Percentiles rank a stretch among this genome's conserved stretches.
Evolutionary conservation across 2,797 vertebrate genomes (phyloP).

Genomic region (Schizopygopsis pylzovi): DNA sequence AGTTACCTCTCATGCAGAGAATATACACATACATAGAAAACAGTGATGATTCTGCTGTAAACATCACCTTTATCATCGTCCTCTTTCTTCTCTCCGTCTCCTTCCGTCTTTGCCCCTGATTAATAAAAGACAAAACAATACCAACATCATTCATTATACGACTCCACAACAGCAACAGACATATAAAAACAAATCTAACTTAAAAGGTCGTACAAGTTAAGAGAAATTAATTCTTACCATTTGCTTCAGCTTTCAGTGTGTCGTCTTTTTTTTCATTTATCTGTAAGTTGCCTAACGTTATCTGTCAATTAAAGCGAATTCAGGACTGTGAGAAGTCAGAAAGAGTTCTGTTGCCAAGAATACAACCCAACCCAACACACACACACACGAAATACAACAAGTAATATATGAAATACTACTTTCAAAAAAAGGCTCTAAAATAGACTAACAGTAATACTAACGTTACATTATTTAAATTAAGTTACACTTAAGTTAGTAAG

Average conservation of each 20-base stretch:
- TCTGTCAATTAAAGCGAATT: slow-evolving; percentile 64
- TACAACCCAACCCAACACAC: background rate
- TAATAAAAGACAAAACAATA: slow-evolving; percentile 59
- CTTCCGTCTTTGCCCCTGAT: slow-evolving; percentile 76
- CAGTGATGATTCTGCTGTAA: background rate
- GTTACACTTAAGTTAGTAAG: too few species aligned
- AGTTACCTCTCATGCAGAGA: background rate
- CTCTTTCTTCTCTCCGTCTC: slow-evolving; percentile 65
- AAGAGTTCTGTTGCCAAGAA: background rate
- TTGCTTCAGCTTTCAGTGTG: slow-evolving; percentile 74
- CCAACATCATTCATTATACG: slow-evolving; percentile 77
- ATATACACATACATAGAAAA: background rate
- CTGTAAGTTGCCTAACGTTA: slow-evolving; percentile 69
- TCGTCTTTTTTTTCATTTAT: slow-evolving; percentile 74
- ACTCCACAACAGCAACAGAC: slow-evolving; percentile 71
- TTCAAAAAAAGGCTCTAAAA: too few species aligned
- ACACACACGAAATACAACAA: background rate
- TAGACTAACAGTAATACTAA: too few species aligned
- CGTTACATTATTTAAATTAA: background rate
- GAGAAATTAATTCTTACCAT: slow-evolving; percentile 69
- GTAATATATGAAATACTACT: background rate
- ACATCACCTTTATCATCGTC: slow-evolving; percentile 90
- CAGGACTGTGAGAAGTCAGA: background rate
- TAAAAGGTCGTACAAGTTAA: background rate
- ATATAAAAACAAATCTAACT: background rate